These are phyloP conservation scores for Leucozona laternaria DNA, from an alignment of 2,888 invertebrate genomes.

Conservation along the genomic window DNA sequence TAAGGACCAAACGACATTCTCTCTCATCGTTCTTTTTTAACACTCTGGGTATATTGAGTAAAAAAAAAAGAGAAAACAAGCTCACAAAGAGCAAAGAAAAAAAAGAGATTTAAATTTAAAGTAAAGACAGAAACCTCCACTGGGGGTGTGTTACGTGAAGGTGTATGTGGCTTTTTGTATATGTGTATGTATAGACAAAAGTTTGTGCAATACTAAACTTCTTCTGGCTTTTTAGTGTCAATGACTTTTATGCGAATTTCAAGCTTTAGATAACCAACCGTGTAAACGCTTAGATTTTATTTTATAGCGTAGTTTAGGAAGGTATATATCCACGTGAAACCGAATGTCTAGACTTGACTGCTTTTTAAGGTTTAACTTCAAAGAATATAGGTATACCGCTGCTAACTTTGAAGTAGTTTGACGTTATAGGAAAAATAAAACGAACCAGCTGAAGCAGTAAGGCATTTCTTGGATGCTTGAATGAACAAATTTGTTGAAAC, in stretches of 20 bases:
- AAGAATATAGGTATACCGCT: neutral
- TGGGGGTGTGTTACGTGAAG: neutral
- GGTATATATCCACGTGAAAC: conserved; percentile 1
- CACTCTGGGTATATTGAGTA: neutral
- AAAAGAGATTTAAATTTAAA: conserved; percentile 1
- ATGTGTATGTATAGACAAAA: neutral
- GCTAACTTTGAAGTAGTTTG: conserved; percentile 26
- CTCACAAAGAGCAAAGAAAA: conserved; percentile 6
- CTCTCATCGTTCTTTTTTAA: neutral
- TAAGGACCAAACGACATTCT: neutral
- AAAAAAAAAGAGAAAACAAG: neutral
- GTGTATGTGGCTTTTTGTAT: neutral
- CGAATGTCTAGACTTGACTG: conserved; percentile 10
- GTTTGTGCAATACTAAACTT: conserved; percentile 16
- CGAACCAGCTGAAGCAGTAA: conserved; percentile 7
- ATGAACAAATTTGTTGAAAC: conserved; percentile 14
- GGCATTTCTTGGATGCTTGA: conserved; percentile 1
- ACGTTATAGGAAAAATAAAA: neutral
- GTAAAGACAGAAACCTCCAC: neutral
- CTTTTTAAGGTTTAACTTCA: neutral
- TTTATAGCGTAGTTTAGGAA: neutral
- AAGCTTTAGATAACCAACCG: conserved; percentile 26
- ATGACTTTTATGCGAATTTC: conserved; percentile 35
- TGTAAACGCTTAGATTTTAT: conserved; percentile 45
- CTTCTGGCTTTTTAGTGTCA: conserved; percentile 35